Evolutionary conservation across 2,113 vertebrate species (phyloP).

Genomic region (Callocephalon fimbriatum): DNA sequence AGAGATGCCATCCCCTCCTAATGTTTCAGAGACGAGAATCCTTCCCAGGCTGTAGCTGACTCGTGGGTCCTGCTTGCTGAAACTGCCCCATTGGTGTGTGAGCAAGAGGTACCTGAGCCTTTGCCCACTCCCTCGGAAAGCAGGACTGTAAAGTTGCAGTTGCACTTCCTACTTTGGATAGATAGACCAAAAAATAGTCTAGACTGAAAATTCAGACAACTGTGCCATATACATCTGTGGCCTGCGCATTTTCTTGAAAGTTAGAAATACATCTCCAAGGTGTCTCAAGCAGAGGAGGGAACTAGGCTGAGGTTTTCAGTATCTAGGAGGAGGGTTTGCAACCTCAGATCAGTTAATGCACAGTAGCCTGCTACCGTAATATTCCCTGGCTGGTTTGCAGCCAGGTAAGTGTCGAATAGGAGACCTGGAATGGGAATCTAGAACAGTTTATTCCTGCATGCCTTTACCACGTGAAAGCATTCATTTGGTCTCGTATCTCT

Average conservation of each 20-base stretch:
- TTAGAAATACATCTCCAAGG: background rate
- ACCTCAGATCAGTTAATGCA: background rate
- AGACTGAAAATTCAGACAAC: background rate
- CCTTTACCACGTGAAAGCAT: background rate
- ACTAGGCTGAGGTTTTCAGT: background rate
- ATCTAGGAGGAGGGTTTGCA: background rate
- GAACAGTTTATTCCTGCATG: background rate
- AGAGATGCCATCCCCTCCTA: background rate
- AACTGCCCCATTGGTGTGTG: rapidly evolving
- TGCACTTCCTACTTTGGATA: background rate
- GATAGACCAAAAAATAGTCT: background rate
- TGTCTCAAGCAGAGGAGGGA: background rate
- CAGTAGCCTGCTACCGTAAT: background rate
- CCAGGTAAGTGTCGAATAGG: background rate
- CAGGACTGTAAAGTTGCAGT: background rate
- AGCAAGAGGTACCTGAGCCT: background rate
- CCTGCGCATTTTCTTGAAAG: background rate
- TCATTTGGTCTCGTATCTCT: background rate
- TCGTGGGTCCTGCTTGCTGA: background rate
- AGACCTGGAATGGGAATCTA: background rate
- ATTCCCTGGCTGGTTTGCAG: background rate
- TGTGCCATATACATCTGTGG: background rate
- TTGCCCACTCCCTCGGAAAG: background rate
- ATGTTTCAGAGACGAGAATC: background rate
- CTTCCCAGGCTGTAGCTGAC: background rate